Conservation (phyloP, 1,140 invertebrate genomes). For the Drosophila novamexicana region DNA sequence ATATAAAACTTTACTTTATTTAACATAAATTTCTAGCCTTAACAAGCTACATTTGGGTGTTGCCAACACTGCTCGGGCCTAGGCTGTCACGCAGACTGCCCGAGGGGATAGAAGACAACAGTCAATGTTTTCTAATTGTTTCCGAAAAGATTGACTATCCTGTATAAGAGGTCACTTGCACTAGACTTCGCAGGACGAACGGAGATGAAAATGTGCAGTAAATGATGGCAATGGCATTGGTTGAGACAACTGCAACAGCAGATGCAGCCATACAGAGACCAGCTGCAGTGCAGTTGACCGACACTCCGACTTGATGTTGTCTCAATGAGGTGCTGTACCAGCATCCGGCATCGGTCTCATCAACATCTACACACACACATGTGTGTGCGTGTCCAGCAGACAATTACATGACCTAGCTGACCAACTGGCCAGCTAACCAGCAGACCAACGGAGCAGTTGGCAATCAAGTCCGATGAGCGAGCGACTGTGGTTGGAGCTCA, state of each 20-base stretch:
- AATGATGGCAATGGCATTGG: constrained; percentile 15
- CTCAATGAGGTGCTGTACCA: constrained; percentile 46
- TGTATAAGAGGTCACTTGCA: constrained; percentile 25
- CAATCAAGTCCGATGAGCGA: constrained; percentile 54
- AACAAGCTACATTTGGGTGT: not conserved
- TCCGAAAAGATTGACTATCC: constrained; percentile 60
- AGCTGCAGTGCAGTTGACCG: constrained; percentile 1
- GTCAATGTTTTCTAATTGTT: constrained; percentile 72
- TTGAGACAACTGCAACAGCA: constrained; percentile 22
- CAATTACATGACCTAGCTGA: constrained; percentile 64
- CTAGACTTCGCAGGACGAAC: not conserved
- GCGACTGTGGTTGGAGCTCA: constrained; percentile 52
- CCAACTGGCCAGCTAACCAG: constrained; percentile 25
- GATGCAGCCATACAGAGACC: not conserved
- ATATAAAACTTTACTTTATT: not conserved
- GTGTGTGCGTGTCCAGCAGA: constrained; percentile 52
- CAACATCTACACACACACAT: constrained; percentile 20
- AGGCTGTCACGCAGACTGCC: not conserved
- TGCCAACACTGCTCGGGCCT: not conserved
- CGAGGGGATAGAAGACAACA: constrained; percentile 41
- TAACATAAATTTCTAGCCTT: not conserved
- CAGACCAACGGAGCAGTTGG: constrained; percentile 25
- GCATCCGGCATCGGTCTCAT: constrained; percentile 36
- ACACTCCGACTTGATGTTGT: constrained; percentile 33
- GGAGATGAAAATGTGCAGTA: constrained; percentile 16